Base-by-base conservation (phyloP, 2,797 vertebrate species). In the Diglossa cyanea region DNA sequence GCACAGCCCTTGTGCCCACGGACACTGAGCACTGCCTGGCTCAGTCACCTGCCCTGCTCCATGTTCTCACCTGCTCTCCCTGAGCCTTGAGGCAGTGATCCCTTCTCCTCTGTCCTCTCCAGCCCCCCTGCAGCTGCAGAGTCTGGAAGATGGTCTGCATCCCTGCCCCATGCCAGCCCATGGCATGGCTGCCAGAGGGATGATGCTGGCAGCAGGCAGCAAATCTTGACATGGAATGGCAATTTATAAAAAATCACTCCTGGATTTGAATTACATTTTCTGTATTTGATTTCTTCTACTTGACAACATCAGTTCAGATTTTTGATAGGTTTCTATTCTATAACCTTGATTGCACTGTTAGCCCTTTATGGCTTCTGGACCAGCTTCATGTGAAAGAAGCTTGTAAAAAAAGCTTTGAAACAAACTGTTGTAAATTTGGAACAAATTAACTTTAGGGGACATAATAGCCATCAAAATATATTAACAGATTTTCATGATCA, bases 11-110 rank as follows among this genome's bases (percentile, higher is more conserved):
- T 33, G 44, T 58, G 16, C 37, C n/a, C 4, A 4, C 2, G 13
- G 19, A 13, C 9, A 17, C n/a, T 33, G 44, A 39, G 37, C 24
- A 17, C 45, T 51, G 51, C 67, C 60, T 65, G 75, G n/a, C 19
- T 79, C 24, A 6, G 24, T 33, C 47, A 33, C 53, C 17, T 58
- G 37, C n/a, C 19, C 24, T 30, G 37, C 19, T 45, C 19, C 1
- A 1, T 33, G 39, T 15, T 31, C n/a, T n/a, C 51, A 25, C 19
- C 44, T 51, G 45, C 39, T 72, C 24, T 13, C 44, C 66, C 50
- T 1, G 10, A 50, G 58, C 45, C 30, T 20, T 45, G 37, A 45
- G 45, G n/a, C n/a, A 58, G 13, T 0, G 1, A 39, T 25, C 17
- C 18, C 44, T 66, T 58, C 60, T 79, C 51, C 37, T 65, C 7